Evolutionary conservation across 2,113 vertebrate genomes (phyloP), one percentile per base, ranked within the genome.

Genomic region (Galemys pyrenaicus): DNA sequence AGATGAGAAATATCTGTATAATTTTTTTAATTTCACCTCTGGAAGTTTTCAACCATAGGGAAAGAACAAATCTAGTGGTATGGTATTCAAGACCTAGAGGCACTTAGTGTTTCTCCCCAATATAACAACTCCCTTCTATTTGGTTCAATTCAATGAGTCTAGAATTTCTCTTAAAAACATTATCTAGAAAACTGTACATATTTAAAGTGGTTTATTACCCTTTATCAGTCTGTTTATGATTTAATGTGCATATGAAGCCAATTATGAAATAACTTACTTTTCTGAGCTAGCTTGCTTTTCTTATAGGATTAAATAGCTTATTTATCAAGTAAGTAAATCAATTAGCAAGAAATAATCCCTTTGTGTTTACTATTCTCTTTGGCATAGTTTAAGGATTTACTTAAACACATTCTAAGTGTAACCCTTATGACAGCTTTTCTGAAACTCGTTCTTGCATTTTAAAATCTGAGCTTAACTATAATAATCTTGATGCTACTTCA

Each of bases 231-330:
- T 79, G 32, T 28, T 78, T 82, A 70, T 64, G 41, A 70, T 82
- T 90, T 70, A 19, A 35, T 70, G 60, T 84, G 70, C 49, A 46
- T 49, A 46, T 87, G 58, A 91, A 93, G n/a, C 37, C 15, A 64
- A 3, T 87, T 78, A 79, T 41, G 75, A 91, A 95, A 82, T 82
- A 73, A 58, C 28, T 46, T 75, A 67, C 51, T 93, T 88, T 73
- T 89, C 30, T 74, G 70, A 86, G 39, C 60, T 67, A 64, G 26
- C 28, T 88, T 94, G 37, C 32, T 77, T 91, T 93, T 80, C 54
- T 65, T 71, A 4, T 24, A 13, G 15, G 26, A 9, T 85, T 70
- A 75, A 58, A 44, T 3, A 60, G n/a, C 32, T 80, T 86, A 46
- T 79, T 81, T 20, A 16, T 86, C 41, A 37, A 32, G 12, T 68